Base-by-base conservation (phyloP, 1,140 invertebrate genomes). In the Papilio xuthus region DNA sequence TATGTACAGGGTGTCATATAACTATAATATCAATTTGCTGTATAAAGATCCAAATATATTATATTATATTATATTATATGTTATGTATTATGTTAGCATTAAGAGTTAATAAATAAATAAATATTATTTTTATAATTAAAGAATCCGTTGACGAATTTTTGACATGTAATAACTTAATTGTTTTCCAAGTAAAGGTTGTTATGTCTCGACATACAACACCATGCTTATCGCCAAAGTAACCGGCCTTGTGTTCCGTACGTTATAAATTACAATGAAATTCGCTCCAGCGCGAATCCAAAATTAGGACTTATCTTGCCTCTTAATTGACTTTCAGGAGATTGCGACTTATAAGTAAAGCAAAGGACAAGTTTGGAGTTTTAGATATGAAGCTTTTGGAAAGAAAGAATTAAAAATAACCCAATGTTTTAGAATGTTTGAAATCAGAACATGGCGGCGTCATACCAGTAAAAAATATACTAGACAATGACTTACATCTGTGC, bases 131-230 rank as follows among this genome's bases (percentile, higher is more conserved):
- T 20, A 20, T 56, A 20, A 56, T 13, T 50, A n/a, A 56, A 32
- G 32, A 63, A 67, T 18, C 26, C 60, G 60, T 67, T 67, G 60
- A 67, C 60, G 60, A 67, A 67, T 67, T 28, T 67, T 28, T 32
- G 60, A 28, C 60, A 67, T 67, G 60, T 28, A 67, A 67, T 26
- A 60, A 60, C 26, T 67, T 67, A 67, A 67, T 67, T n/a, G n/a
- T n/a, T n/a, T n/a, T 67, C 60, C 60, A 28, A 28, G 60, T 32
- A 67, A 28, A 32, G 60, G 23, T 67, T 67, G 60, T 67, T 67
- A 28, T 28, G 26, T 67, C 60, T 67, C 23, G 26, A 28, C 26
- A 67, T 67, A 26, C 60, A 67, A 67, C 60, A 67, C 60, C 60
- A 7, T 28, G 60, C 23, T 67, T 67, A 67, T 67, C 60, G 60